Base-by-base conservation (phyloP, 2,888 invertebrate species). In the Dicyrtomina minuta region DNA sequence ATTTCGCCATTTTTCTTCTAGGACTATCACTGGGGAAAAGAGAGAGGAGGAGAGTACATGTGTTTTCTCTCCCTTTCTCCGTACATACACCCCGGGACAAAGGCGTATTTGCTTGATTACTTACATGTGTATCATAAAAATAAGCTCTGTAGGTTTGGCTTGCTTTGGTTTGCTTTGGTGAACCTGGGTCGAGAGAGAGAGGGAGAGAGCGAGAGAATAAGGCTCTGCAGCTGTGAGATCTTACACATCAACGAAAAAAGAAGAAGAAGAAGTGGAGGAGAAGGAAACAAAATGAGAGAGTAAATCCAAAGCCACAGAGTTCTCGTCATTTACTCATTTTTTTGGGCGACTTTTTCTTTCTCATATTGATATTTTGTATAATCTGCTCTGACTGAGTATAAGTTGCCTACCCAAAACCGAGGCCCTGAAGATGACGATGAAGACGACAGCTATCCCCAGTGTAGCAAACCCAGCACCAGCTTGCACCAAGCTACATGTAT, bases 1-100 rank as follows among this genome's bases (percentile, higher is more conserved):
- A 64, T 64, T 64, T 64, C 64, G 51, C 64, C 64, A 64, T 64
- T 64, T 64, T 49, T 64, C 64, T 64, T 64, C 53, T 20, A 27
- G 15, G 51, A 53, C 53, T 51, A 51, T 64, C 41, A n/a, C 44
- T 46, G 58, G 58, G 39, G 27, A 39, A 27, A 17, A 58, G 58
- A 33, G 10, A 58, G 58, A 46, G 27, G 33, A 33, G 5, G 27
- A 24, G 39, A 39, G 20, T 61, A 26, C 27, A 33, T 33, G 33
- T 33, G 33, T 33, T 33, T 8, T 33, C 33, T n/a, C n/a, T n/a
- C n/a, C n/a, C n/a, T n/a, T n/a, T n/a, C n/a, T n/a, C n/a, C n/a
- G 5, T 46, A 17, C 46, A 17, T 46, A 3, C n/a, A 46, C 5
- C 46, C 46, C 46, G 3, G 46, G 46, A 20, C n/a, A 3, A 46